Conservation (phyloP, 2,113 vertebrate species). For the Bufo bufo region DNA sequence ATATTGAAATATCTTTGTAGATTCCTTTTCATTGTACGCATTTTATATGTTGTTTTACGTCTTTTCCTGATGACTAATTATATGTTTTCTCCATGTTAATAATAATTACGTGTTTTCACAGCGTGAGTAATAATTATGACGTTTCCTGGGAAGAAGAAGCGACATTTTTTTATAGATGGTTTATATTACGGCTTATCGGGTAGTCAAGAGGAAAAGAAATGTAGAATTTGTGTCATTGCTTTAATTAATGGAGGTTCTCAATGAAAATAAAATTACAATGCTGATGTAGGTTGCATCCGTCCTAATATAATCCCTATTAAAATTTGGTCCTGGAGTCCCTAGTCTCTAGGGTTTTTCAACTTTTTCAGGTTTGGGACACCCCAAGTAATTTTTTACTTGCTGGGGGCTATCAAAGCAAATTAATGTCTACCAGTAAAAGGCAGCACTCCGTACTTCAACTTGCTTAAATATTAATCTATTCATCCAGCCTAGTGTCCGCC, state of each 20-base stretch:
- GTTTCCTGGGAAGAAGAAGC: background rate
- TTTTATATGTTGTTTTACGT: background rate
- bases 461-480: too few relatives aligned
- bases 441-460: too few relatives aligned
- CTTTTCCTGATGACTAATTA: slow-evolving; percentile 9
- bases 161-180: background rate
- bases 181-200: background rate
- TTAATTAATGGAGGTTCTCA: background rate
- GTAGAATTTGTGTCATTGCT: background rate
- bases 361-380: too few relatives aligned
- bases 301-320: background rate
- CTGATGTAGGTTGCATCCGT: background rate
- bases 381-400: too few relatives aligned
- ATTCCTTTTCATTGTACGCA: too few relatives aligned
- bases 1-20: background rate
- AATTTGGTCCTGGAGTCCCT: background rate
- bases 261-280: background rate
- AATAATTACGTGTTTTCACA: slow-evolving; percentile 13
- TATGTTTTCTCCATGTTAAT: background rate
- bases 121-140: background rate
- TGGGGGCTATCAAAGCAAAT: too few relatives aligned
- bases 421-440: too few relatives aligned
- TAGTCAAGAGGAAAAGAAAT: background rate
- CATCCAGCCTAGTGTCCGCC: too few relatives aligned
- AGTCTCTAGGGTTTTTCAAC: too few relatives aligned